Evolutionary conservation across 1,140 invertebrate species (phyloP).

Genomic region (Drosophila guanche): DNA sequence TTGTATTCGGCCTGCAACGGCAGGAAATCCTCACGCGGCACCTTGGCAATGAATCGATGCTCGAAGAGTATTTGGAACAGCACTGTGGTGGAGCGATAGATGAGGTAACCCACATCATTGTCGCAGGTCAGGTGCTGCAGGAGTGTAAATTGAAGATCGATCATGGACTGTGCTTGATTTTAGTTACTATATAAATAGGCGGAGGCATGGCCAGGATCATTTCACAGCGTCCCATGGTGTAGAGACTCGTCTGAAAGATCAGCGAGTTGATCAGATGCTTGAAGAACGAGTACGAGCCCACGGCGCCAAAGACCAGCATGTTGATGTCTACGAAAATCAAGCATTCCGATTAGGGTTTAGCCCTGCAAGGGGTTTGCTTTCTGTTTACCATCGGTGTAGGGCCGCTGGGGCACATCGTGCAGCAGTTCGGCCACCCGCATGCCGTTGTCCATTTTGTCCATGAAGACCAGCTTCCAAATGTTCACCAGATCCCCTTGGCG

Average conservation of each 20-base stretch:
- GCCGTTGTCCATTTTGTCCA: conserved; percentile 86
- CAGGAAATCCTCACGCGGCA: conserved; percentile 85
- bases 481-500: conserved; percentile 84
- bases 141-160: neutral
- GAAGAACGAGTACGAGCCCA: conserved; percentile 85
- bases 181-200: conserved; percentile 84
- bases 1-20: conserved; percentile 84
- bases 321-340: conserved; percentile 66
- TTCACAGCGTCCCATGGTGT: conserved; percentile 84
- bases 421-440: conserved; percentile 84
- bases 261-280: conserved; percentile 85
- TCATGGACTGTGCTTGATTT: neutral
- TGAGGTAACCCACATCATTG: conserved; percentile 75
- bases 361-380: no score
- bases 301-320: conserved; percentile 85
- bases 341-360: neutral
- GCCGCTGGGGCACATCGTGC: conserved; percentile 76
- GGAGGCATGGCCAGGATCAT: conserved; percentile 85
- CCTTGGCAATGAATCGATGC: conserved; percentile 84
- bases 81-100: conserved; percentile 84
- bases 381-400: conserved; percentile 52
- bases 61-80: conserved; percentile 86
- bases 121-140: conserved; percentile 69
- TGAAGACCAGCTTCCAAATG: conserved; percentile 85
- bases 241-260: conserved; percentile 84